Percentiles rank a stretch among this genome's conserved stretches.
Conservation (phyloP, 2,113 vertebrate genomes). For the Lanius ludovicianus region DNA sequence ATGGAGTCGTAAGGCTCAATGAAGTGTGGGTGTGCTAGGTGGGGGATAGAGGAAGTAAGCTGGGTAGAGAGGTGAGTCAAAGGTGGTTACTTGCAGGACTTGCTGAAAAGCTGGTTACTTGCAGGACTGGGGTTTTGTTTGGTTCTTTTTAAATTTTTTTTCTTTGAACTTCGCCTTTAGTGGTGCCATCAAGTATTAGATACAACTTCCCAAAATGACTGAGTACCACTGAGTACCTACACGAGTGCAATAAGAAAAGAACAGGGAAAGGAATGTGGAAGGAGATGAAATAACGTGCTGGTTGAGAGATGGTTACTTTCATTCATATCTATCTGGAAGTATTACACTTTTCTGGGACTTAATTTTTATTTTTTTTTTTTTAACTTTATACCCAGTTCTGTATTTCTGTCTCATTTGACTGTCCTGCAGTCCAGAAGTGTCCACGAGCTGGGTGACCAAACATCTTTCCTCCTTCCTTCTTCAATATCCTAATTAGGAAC, state of each 20-base stretch:
- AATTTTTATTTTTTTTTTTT: neutral
- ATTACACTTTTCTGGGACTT: neutral
- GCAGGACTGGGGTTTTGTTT: neutral
- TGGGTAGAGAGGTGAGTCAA: neutral
- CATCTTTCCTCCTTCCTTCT: neutral
- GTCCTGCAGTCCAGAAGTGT: neutral
- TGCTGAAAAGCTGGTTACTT: too few relatives aligned
- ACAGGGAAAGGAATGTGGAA: neutral
- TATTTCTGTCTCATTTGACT: neutral
- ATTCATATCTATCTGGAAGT: neutral
- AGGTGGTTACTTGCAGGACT: neutral
- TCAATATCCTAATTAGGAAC: neutral
- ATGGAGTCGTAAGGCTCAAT: accelerated
- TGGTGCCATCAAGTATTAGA: accelerated
- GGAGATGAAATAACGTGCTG: neutral
- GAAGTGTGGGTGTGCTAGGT: neutral
- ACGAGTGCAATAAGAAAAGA: neutral
- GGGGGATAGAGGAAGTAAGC: neutral
- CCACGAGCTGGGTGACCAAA: neutral
- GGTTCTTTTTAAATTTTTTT: neutral
- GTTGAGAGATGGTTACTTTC: neutral
- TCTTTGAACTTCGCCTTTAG: accelerated
- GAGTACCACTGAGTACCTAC: neutral
- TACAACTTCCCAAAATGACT: neutral
- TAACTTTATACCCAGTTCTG: neutral